Evolutionary conservation across 2,113 vertebrate species (phyloP).

Genomic region (Heterotis niloticus): DNA sequence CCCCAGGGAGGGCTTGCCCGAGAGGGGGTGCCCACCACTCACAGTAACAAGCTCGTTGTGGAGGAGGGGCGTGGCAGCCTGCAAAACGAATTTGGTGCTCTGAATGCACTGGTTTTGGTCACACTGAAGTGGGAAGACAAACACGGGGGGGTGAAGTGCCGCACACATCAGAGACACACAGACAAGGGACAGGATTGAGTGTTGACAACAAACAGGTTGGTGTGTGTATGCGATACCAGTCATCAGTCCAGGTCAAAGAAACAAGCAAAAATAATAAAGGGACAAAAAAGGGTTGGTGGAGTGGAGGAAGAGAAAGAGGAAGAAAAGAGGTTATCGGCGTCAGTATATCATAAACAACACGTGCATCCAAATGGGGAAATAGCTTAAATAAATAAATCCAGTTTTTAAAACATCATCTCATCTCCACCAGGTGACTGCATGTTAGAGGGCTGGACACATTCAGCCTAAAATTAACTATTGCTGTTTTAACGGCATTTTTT

Average conservation of each 20-base stretch:
- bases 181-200: constrained; percentile 27
- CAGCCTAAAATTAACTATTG: not conserved
- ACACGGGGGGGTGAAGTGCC: constrained; percentile 39
- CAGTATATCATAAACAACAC: not conserved
- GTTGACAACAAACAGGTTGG: constrained; percentile 17
- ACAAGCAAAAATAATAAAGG: constrained; percentile 1
- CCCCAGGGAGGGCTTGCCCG: constrained; percentile 73
- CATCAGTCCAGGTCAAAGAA: not conserved
- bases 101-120: constrained; percentile 96
- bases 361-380: too few relatives aligned
- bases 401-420: too few relatives aligned
- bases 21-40: constrained; percentile 72
- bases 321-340: constrained; percentile 52
- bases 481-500: not conserved
- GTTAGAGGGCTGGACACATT: too few relatives aligned
- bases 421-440: too few relatives aligned
- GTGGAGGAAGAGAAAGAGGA: constrained; percentile 58
- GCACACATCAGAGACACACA: constrained; percentile 34
- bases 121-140: constrained; percentile 67
- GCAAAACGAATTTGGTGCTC: constrained; percentile 96
- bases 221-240: not conserved
- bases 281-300: constrained; percentile 16
- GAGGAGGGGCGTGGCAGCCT: constrained; percentile 86
- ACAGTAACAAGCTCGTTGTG: constrained; percentile 79
- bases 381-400: too few relatives aligned